Base-by-base conservation (phyloP, 2,888 invertebrate genomes). In the Taphrorychus bicolor region DNA sequence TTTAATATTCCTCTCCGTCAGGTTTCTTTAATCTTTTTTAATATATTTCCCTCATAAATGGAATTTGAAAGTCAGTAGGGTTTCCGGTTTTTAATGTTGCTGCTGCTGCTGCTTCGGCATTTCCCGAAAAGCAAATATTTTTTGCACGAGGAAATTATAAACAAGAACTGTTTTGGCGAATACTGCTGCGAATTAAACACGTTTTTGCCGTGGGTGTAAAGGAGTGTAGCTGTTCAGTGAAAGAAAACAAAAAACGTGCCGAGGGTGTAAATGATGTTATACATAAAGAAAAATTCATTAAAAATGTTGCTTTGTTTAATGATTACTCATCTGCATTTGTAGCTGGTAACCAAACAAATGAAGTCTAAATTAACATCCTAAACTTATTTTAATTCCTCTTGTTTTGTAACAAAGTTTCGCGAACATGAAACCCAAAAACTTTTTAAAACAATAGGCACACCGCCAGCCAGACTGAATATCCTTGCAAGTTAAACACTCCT, bases 41-140 rank as follows among this genome's bases (percentile, higher is more conserved):
- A 48, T 48, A 48, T 48, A 48, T 48, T 48, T 48, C 14, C 48
- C 48, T 48, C 48, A 48, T 48, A 48, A 48, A 48, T 48, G 48
- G 16, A 14, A 48, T 48, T 48, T 48, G 48, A 48, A 48, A 48
- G 48, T 48, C 48, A 48, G 48, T 9, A 18, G 48, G 48, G 48
- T 17, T n/a, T 48, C 18, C 16, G 48, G 32, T 32, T 32, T 18
- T 48, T 48, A 48, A 48, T 48, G 18, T 16, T 16, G 16, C 48
- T 14, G 48, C 48, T 48, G n/a, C n/a, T n/a, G n/a, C n/a, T n/a
- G n/a, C n/a, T 48, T 48, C 18, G 18, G 14, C 11, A 48, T 48
- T 48, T 48, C 14, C 48, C 7, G 48, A 14, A 48, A 48, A 48
- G 48, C 16, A 7, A 32, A 11, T 32, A 32, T n/a, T n/a, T 32